Percentiles rank a stretch among this genome's conserved stretches.
Conservation (phyloP, 2,797 vertebrate genomes). For the Austrolebias charrua region DNA sequence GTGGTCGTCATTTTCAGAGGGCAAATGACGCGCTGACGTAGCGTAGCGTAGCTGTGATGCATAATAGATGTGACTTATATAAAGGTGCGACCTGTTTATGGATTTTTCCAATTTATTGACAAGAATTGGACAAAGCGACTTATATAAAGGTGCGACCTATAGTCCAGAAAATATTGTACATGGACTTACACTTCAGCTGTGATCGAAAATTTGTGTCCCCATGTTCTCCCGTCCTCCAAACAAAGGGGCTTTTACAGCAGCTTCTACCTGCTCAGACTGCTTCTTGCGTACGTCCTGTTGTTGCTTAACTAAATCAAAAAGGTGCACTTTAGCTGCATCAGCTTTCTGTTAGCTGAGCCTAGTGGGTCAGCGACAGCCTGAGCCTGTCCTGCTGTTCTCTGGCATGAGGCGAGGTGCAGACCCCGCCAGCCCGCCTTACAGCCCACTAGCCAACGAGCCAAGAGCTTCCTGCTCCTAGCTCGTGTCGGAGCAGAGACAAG, state of each 20-base stretch:
- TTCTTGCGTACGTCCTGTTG: constrained; percentile 43
- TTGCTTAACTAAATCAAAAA: constrained; percentile 54
- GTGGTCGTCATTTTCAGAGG: too few species aligned
- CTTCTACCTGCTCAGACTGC: constrained; percentile 47
- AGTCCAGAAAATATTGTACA: too few species aligned
- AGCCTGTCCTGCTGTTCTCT: constrained; percentile 74
- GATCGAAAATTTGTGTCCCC: constrained; percentile 61
- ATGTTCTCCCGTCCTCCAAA: constrained; percentile 37
- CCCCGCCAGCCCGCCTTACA: constrained; percentile 65
- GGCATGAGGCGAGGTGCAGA: constrained; percentile 75
- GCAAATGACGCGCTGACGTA: too few species aligned
- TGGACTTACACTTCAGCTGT: constrained; percentile 41
- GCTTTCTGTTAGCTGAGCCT: constrained; percentile 61
- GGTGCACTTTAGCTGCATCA: constrained; percentile 38
- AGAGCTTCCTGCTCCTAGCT: constrained; percentile 55
- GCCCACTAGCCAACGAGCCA: constrained; percentile 65
- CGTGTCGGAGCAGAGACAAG: constrained; percentile 57
- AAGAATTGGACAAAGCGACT: too few species aligned
- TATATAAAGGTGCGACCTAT: too few species aligned
- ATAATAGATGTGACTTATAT: too few species aligned
- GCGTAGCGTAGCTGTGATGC: too few species aligned
- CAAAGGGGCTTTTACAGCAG: constrained; percentile 37
- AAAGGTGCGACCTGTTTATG: too few species aligned
- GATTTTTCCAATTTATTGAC: too few species aligned
- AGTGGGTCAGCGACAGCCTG: constrained; percentile 67